Conservation (phyloP, 2,888 invertebrate genomes). For the Atherix ibis region DNA sequence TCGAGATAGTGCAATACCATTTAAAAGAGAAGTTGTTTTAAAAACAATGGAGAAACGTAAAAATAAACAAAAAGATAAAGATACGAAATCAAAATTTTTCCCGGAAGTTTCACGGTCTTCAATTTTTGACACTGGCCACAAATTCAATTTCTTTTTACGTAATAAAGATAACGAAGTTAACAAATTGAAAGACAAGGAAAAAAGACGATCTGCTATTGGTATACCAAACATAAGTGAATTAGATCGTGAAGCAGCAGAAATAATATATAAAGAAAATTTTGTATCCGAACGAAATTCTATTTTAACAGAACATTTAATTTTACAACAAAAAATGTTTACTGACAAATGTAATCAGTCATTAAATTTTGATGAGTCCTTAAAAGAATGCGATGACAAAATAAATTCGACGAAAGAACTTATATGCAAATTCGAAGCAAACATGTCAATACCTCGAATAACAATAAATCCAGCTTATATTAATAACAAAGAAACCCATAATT, state of each 20-base stretch:
- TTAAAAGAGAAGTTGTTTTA: constrained; percentile 15
- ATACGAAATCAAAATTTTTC: constrained; percentile 26
- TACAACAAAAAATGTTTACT: constrained; percentile 11
- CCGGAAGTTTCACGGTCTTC: constrained; percentile 39
- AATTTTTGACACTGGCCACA: constrained; percentile 28
- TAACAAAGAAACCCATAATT: too few relatives aligned
- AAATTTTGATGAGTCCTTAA: neutral
- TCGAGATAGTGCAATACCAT: constrained; percentile 17
- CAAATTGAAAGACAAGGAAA: constrained; percentile 26
- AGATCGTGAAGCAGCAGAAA: constrained; percentile 61
- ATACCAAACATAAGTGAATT: constrained; percentile 63
- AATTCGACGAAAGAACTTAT: constrained; percentile 39
- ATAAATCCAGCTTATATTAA: too few relatives aligned
- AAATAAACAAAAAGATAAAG: constrained; percentile 25
- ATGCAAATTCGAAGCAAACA: constrained; percentile 38
- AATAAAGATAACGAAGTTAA: constrained; percentile 13
- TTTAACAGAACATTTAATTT: constrained; percentile 10
- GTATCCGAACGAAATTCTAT: constrained; percentile 22
- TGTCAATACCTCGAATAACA: constrained; percentile 8
- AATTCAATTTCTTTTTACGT: constrained; percentile 13
- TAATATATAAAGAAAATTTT: constrained; percentile 24
- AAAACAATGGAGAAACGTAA: constrained; percentile 22
- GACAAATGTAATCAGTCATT: constrained; percentile 4
- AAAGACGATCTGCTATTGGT: constrained; percentile 41
- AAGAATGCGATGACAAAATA: constrained; percentile 14